These are phyloP conservation scores for Pemphredon lugubris DNA, from an alignment of 2,888 invertebrate species.

Conservation along the genomic window DNA sequence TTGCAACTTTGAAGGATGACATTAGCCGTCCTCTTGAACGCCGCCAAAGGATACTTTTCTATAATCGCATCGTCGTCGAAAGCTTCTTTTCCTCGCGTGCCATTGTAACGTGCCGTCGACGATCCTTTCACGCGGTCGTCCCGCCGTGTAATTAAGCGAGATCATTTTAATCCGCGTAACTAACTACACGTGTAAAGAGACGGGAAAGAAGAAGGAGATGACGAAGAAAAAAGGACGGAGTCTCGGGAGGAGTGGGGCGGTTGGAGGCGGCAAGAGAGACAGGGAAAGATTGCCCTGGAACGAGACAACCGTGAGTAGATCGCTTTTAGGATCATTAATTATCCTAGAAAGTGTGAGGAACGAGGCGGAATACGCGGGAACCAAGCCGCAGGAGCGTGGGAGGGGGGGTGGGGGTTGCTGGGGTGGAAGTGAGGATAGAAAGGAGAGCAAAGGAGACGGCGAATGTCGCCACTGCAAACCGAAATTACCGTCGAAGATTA, in stretches of 20 bases:
- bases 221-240: not conserved
- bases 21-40: not conserved
- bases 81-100: too few relatives aligned
- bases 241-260: slow-evolving; percentile 19
- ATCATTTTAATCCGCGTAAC: slow-evolving; percentile 32
- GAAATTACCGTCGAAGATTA: slow-evolving; percentile 78
- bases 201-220: slow-evolving; percentile 1
- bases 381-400: slow-evolving; percentile 31
- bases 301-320: slow-evolving; percentile 77
- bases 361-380: slow-evolving; percentile 48
- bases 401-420: slow-evolving; percentile 20
- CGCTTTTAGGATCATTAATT: slow-evolving; percentile 79
- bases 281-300: slow-evolving; percentile 72
- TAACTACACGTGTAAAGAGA: slow-evolving; percentile 8
- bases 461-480: slow-evolving; percentile 77
- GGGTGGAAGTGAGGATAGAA: slow-evolving; percentile 41
- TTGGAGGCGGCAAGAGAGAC: slow-evolving; percentile 55
- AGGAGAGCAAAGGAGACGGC: slow-evolving; percentile 59
- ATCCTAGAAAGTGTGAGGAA: slow-evolving; percentile 72
- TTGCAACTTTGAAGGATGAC: too few relatives aligned
- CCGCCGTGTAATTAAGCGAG: slow-evolving; percentile 1
- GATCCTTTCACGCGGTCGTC: not conserved
- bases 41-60: too few relatives aligned
- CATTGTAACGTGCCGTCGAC: not conserved
- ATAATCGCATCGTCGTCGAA: too few relatives aligned